A percentile compares a stretch with the other conserved stretches of the same genome.
Conservation (phyloP, 2,888 invertebrate genomes). For the Drosophila kambysellisi region DNA sequence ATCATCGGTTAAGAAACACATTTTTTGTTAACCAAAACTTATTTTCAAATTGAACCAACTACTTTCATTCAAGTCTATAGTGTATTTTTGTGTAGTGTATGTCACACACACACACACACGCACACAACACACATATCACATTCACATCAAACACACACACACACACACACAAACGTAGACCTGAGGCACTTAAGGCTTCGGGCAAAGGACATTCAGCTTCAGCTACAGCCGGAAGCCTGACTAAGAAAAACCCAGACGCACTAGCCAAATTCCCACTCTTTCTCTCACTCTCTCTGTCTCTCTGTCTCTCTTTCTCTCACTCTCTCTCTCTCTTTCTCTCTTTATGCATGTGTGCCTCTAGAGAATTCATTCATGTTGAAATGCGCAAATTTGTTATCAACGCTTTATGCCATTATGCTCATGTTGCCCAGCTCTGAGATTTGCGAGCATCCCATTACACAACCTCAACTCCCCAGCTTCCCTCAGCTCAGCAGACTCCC, state of each 20-base stretch:
- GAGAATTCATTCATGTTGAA: constrained; percentile 83
- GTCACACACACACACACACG: constrained; percentile 9
- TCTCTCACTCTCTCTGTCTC: not conserved
- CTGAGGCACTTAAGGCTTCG: constrained; percentile 70
- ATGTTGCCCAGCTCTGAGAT: constrained; percentile 67
- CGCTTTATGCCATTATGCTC: constrained; percentile 81
- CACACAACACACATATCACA: constrained; percentile 6
- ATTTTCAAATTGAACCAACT: not conserved
- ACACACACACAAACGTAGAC: constrained; percentile 48
- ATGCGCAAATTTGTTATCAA: constrained; percentile 83
- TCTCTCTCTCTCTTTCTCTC: not conserved
- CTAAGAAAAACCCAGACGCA: constrained; percentile 3
- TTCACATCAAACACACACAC: constrained; percentile 21
- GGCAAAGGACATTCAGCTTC: constrained; percentile 43
- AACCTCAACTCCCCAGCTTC: constrained; percentile 20
- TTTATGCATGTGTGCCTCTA: constrained; percentile 60
- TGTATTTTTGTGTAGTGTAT: constrained; percentile 1
- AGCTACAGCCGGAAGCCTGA: constrained; percentile 34
- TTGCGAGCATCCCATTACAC: constrained; percentile 47
- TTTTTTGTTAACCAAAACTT: not conserved
- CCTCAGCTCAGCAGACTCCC: not conserved
- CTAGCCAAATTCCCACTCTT: not conserved
- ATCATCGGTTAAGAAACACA: not conserved
- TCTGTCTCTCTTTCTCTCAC: not conserved
- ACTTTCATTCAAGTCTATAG: not conserved